Percentiles rank a stretch among this genome's conserved stretches.
phyloP scores from a whole-genome alignment of 2,113 vertebrate genomes.

The human (Homo sapiens) region DNA sequence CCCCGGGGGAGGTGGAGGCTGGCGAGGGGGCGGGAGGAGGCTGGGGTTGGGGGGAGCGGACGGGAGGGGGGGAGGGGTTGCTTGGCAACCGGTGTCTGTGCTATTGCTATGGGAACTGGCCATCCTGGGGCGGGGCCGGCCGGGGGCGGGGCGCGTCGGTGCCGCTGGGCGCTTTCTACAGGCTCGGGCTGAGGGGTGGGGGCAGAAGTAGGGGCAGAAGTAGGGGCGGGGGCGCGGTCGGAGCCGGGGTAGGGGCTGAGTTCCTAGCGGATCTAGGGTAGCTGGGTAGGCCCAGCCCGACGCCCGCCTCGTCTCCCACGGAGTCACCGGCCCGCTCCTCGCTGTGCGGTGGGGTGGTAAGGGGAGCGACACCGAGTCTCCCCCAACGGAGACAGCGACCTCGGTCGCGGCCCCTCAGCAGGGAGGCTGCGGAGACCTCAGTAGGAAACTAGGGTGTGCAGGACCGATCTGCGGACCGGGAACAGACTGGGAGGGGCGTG shows the following conservation, averaged over 20 bases:
- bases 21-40: conserved; percentile 66
- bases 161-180: background rate
- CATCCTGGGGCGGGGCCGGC: conserved; percentile 76
- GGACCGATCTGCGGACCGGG: fast-evolving
- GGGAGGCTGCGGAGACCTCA: background rate
- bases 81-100: conserved; percentile 88
- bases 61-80: conserved; percentile 82
- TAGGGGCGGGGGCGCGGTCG: conserved; percentile 69
- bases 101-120: conserved; percentile 81
- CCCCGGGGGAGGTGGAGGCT: conserved; percentile 64
- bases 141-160: conserved; percentile 65
- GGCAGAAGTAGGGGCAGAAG: background rate
- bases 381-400: background rate
- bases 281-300: background rate
- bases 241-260: background rate
- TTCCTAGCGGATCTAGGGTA: background rate
- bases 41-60: conserved; percentile 45
- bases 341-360: background rate
- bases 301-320: background rate
- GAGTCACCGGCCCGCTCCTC: background rate
- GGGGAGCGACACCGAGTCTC: background rate
- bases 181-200: background rate
- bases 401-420: background rate
- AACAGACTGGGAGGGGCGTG: conserved; percentile 67
- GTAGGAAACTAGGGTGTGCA: background rate